Evolutionary conservation across 2,797 vertebrate species (phyloP), one percentile per base, ranked within the genome.

Genomic region (Hipposideros larvatus): DNA sequence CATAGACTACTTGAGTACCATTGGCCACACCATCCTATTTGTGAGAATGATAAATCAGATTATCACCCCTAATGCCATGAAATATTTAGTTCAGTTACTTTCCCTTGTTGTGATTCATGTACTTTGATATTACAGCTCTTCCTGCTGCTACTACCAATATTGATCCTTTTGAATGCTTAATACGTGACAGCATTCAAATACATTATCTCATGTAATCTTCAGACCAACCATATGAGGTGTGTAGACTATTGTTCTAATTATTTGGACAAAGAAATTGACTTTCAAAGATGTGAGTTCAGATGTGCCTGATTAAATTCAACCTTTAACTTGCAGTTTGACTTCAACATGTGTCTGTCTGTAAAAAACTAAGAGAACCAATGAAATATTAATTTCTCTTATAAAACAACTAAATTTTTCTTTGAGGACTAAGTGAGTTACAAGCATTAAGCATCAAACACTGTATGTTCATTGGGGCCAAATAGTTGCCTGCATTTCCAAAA

Each of bases 401-500:
- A 65, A 86, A 75, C 7, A n/a, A 73, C 24, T n/a, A 26, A 79
- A 63, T 94, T 89, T 19, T 87, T 43, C 15, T 71, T 31, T 57
- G 63, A 57, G 26, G n/a, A 48, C 15, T 21, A 86, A 18, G 11
- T 31, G 73, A 91, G 53, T 70, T 34, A 26, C 3, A 53, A 94
- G 28, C n/a, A 61, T 28, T 51, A 74, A 87, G 2, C 3, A 66
- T 55, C 46, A 55, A 86, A 66, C 41, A 71, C 15, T n/a, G 0
- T 48, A 8, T 74, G 16, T 59, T 92, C 26, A 34, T 65, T 10
- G 71, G 70, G 71, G 59, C 41, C 68, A 95, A 79, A 82, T 11
- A 66, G 19, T 92, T 70, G 57, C 43, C 92, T 71, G 21, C 66
- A 75, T 92, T 96, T 96, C 28, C 74, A 93, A 97, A 96, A 89